phyloP scores from a whole-genome alignment of 2,888 invertebrate species.

The Ennomos erosarius region DNA sequence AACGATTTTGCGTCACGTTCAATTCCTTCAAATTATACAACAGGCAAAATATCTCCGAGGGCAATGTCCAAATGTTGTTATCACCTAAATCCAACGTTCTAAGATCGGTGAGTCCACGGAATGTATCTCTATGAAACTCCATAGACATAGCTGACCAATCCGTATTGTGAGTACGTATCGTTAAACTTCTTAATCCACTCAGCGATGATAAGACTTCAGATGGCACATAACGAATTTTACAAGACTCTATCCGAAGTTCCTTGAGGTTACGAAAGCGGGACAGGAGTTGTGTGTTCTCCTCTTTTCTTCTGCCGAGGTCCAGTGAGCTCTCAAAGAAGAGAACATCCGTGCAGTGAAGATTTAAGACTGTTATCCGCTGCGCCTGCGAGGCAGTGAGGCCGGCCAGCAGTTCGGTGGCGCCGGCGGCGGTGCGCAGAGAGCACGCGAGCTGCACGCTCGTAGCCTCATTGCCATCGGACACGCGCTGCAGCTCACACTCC shows the following conservation, averaged over 20 bases:
- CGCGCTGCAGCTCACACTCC: constrained; percentile 90
- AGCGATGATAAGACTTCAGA: constrained; percentile 88
- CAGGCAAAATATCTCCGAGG: constrained; percentile 90
- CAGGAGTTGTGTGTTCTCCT: constrained; percentile 84
- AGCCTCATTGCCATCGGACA: constrained; percentile 82
- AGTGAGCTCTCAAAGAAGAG: constrained; percentile 90
- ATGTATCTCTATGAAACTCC: constrained; percentile 89
- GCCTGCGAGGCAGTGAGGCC: constrained; percentile 87
- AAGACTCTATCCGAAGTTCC: constrained; percentile 89
- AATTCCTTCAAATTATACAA: constrained; percentile 88
- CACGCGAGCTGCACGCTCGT: constrained; percentile 87
- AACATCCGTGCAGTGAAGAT: constrained; percentile 89
- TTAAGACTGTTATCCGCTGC: constrained; percentile 88
- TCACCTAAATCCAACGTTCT: constrained; percentile 89
- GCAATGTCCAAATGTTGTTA: constrained; percentile 91
- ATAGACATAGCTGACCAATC: constrained; percentile 93
- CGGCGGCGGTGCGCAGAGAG: constrained; percentile 87
- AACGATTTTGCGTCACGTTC: constrained; percentile 91
- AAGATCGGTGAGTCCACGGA: constrained; percentile 88
- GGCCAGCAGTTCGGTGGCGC: constrained; percentile 87
- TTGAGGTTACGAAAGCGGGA: constrained; percentile 87
- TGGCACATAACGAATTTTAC: constrained; percentile 91
- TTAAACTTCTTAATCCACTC: constrained; percentile 87
- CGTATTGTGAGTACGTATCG: constrained; percentile 90
- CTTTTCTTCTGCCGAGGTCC: constrained; percentile 83